phyloP scores from a whole-genome alignment of 1,140 invertebrate genomes.

The Zaprionus ornatus region DNA sequence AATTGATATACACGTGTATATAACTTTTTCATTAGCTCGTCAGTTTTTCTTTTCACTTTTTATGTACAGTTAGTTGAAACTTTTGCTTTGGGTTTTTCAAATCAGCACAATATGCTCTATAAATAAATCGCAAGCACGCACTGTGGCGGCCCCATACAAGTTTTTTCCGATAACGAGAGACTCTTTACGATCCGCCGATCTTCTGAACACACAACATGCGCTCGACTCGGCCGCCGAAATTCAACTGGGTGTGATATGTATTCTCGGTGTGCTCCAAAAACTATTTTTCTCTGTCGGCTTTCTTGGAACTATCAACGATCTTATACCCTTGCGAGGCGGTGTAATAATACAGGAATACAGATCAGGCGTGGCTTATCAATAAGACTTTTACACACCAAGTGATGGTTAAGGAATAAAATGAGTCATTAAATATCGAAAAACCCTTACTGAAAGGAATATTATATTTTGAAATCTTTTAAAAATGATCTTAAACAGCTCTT shows the following conservation, averaged over 20 bases:
- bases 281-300: conserved; percentile 37
- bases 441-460: too few relatives aligned
- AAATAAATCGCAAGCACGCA: conserved; percentile 46
- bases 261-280: conserved; percentile 24
- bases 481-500: too few relatives aligned
- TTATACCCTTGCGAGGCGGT: background rate
- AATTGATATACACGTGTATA: background rate
- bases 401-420: too few relatives aligned
- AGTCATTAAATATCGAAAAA: too few relatives aligned
- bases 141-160: conserved; percentile 13
- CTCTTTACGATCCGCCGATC: conserved; percentile 17
- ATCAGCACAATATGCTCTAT: conserved; percentile 48
- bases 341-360: too few relatives aligned
- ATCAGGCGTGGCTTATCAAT: background rate
- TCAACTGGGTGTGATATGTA: conserved; percentile 44
- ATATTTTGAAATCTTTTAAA: too few relatives aligned
- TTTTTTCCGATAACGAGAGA: conserved; percentile 42
- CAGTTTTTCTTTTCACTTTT: background rate
- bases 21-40: background rate
- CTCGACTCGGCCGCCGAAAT: conserved; percentile 59
- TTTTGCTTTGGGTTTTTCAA: conserved; percentile 19
- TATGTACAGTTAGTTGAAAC: conserved; percentile 16
- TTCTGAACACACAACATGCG: conserved; percentile 17
- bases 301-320: background rate
- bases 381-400: too few relatives aligned